Percentiles rank a stretch among this genome's conserved stretches.
Evolutionary conservation across 2,797 vertebrate genomes (phyloP).

Genomic region (Bradypodion pumilum): DNA sequence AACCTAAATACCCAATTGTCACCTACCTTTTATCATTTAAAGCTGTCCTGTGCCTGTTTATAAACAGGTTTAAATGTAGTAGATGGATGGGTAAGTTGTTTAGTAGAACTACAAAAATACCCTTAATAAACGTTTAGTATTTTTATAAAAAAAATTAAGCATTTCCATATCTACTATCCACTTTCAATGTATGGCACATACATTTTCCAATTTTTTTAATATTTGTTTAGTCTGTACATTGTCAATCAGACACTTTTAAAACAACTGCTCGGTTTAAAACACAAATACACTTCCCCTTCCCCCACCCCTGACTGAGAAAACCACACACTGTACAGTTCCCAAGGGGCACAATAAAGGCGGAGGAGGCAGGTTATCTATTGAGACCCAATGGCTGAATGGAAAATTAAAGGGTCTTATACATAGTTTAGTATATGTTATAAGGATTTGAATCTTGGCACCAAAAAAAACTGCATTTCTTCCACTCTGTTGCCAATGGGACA

Average conservation of each 20-base stretch:
- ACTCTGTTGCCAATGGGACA: slow-evolving; percentile 30
- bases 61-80: no score
- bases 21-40: not conserved
- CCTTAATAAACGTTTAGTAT: no score
- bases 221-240: slow-evolving; percentile 45
- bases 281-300: slow-evolving; percentile 24
- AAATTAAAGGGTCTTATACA: slow-evolving; percentile 24
- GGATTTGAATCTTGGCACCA: slow-evolving; percentile 38
- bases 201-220: slow-evolving; percentile 28
- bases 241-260: slow-evolving; percentile 38
- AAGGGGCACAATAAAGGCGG: slow-evolving; percentile 20
- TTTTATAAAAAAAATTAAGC: no score
- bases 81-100: no score
- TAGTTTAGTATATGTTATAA: slow-evolving; percentile 34
- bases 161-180: not conserved
- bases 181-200: not conserved
- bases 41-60: not conserved
- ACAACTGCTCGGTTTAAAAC: slow-evolving; percentile 42
- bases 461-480: slow-evolving; percentile 31
- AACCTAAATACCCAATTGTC: not conserved
- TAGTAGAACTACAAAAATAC: no score
- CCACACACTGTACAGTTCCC: slow-evolving; percentile 42
- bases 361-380: not conserved
- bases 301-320: slow-evolving; percentile 36
- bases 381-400: slow-evolving; percentile 8